A percentile compares a stretch with the other conserved stretches of the same genome.
Conservation (phyloP, 2,113 vertebrate species). For the Melanerpes aurifrons region DNA sequence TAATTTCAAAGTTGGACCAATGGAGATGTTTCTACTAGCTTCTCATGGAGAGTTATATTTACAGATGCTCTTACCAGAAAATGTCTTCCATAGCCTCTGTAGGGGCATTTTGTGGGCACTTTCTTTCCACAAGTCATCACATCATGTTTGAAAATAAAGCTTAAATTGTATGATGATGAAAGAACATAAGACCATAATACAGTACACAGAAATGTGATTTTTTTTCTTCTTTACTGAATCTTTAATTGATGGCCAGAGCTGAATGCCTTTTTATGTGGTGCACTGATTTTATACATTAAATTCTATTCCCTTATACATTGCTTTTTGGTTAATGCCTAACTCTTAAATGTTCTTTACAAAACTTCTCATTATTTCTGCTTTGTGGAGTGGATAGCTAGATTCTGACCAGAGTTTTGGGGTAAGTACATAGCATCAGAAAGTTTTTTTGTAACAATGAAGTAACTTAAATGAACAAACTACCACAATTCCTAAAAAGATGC, state of each 20-base stretch:
- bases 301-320: background rate
- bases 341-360: background rate
- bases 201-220: background rate
- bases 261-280: background rate
- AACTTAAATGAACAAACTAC: background rate
- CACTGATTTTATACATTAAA: background rate
- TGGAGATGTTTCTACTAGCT: background rate
- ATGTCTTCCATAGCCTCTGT: accelerated
- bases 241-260: background rate
- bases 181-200: accelerated
- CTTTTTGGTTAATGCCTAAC: background rate
- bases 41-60: background rate
- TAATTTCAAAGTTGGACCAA: background rate
- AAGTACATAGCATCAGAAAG: background rate
- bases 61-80: background rate
- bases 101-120: background rate
- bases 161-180: background rate
- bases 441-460: background rate
- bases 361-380: background rate
- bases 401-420: background rate
- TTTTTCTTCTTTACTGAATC: background rate
- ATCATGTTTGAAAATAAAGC: background rate
- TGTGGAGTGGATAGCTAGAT: background rate
- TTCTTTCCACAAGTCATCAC: background rate
- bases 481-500: background rate